Base-by-base conservation (phyloP, 2,888 invertebrate species). In the Dendrolimus houi region DNA sequence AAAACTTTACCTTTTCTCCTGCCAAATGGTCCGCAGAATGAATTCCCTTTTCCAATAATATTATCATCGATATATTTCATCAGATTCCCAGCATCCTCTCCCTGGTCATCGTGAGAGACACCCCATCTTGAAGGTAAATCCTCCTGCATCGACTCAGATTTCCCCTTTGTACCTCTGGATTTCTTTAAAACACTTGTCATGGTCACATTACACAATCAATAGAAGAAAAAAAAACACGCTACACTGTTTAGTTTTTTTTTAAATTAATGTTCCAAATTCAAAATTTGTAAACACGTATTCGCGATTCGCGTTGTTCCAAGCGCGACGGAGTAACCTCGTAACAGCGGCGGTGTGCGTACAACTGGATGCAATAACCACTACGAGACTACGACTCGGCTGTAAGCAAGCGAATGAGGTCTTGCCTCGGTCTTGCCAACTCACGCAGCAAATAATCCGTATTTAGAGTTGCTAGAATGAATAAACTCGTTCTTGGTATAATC, bases 11-110 rank as follows among this genome's bases (percentile, higher is more conserved):
- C 95, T 94, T 95, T 95, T 74, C 96, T 89, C 59, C 95, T 91
- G 62, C 96, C 96, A 75, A 94, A 97, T 10, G 97, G 97, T 57
- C 96, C 96, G 69, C 94, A 92, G 81, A 96, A 96, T 40, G 94
- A 94, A 70, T 94, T 94, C 67, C 94, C 94, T 78, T 94, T 95
- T 58, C 96, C 96, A 72, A 96, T 94, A 65, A 96, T 91, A 82
- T 94, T 96, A 64, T 95, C 94, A 72, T 96, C 95, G 65, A 97
- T 95, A 76, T 95, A 96, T 77, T 94, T 94, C 65, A 96, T 91
- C 67, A 96, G 86, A 77, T 95, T 95, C 54, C 91, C 90, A 42
- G 92, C 92, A 72, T 95, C 95, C 75, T 95, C 94, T 69, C 92
- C 92, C 72, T 92, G 93, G 58, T 87, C 81, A 54, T 88, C 82